Evolutionary conservation across 1,140 invertebrate species (phyloP).

Genomic region (Venustaconcha ellipsiformis): DNA sequence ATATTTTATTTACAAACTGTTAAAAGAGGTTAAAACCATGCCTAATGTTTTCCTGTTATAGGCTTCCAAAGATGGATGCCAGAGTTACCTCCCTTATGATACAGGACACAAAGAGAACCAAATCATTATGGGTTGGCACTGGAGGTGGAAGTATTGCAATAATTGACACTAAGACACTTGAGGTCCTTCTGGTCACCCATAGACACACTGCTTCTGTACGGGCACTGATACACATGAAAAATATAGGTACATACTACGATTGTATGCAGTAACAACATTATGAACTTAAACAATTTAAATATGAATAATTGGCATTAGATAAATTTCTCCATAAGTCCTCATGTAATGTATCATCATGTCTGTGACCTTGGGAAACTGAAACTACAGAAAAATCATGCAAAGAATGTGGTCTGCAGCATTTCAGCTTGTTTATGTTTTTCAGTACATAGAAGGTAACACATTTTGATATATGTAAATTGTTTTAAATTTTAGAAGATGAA

Average conservation of each 20-base stretch:
- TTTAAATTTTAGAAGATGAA: too few species aligned
- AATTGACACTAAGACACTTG: constrained; percentile 39
- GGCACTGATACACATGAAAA: constrained; percentile 38
- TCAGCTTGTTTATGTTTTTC: not conserved
- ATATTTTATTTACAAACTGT: too few species aligned
- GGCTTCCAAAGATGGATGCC: constrained; percentile 30
- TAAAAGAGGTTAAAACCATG: too few species aligned
- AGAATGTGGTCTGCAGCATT: not conserved
- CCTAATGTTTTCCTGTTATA: constrained; percentile 8
- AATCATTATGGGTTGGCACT: constrained; percentile 56
- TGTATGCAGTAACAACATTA: not conserved
- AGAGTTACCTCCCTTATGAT: constrained; percentile 44
- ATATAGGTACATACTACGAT: constrained; percentile 26
- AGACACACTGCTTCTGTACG: constrained; percentile 46
- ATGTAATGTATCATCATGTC: not conserved
- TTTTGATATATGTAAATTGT: too few species aligned
- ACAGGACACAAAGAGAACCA: constrained; percentile 26
- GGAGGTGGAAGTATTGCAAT: constrained; percentile 52
- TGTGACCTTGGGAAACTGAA: not conserved
- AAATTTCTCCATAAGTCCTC: not conserved
- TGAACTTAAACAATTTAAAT: not conserved
- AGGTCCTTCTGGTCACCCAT: constrained; percentile 34
- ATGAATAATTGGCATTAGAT: not conserved
- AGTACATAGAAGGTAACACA: not conserved
- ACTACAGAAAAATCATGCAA: not conserved